Base-by-base conservation (phyloP, 2,113 vertebrate species). In the Himantopus leucocephalus region DNA sequence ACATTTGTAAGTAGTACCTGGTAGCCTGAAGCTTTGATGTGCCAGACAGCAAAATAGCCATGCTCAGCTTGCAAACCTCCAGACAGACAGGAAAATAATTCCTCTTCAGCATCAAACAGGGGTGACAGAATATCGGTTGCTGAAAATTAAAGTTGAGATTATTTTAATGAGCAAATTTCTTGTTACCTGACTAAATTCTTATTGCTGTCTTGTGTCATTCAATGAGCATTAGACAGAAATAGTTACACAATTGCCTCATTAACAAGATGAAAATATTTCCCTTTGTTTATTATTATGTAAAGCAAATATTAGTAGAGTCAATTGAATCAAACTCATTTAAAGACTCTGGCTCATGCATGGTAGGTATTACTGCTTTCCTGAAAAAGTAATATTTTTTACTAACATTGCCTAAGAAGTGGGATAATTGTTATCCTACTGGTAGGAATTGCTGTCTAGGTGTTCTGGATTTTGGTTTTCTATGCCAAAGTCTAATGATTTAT, bases 281-380 rank as follows among this genome's bases (percentile, higher is more conserved):
- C 77, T 82, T 92, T 74, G 48, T n/a, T 83, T 94, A 74, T 29
- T 87, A 13, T 81, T 91, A 62, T 34, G 24, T 83, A 96, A 90
- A 96, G 59, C n/a, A 93, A 92, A 84, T 91, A 84, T 73, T 85
- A 50, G n/a, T 67, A 85, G 75, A 87, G 12, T 52, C 91, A 85
- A 64, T 87, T 63, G 77, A 91, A 76, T 92, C 87, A 91, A 94
- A 96, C 41, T 64, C 47, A 85, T 90, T 96, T 96, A 77, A 88
- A 86, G 77, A 91, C 47, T 80, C 26, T 95, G 64, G 30, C 35
- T 81, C 5, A 14, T 27, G 21, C 53, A 62, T 85, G 82, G 41
- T 82, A 85, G 64, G 23, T 66, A 58, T 53, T 79, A 79, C 29
- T 88, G 14, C 43, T 87, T 30, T 96, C 94, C 45, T 82, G 91